Base-by-base conservation (phyloP, 2,888 invertebrate species). In the Cephus spinipes region DNA sequence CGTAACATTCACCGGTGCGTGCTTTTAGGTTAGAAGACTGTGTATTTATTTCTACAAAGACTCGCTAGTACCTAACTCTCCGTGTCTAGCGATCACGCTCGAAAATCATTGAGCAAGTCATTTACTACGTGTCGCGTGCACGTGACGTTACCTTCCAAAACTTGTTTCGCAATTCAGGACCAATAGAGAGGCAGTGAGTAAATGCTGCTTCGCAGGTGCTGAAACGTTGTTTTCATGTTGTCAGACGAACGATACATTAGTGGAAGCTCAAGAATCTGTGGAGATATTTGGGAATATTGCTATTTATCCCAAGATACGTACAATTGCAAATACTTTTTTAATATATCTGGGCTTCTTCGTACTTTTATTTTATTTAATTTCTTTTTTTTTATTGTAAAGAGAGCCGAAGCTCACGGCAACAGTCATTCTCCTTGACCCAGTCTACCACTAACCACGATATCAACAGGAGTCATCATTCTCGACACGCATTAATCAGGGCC, bases 371-470 rank as follows among this genome's bases (percentile, higher is more conserved):
- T 23, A 23, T 55, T 55, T 55, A 12, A 36, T 30, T 11, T 71
- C 11, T 6, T 71, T 80, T 79, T 80, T 77, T 77, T 76, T 40
- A 34, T 79, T 74, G 77, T 32, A 84, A 81, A 79, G 80, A 81
- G 80, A 71, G 77, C 73, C 80, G 79, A 80, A 83, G 81, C 81
- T 79, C 84, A 82, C 81, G 82, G 84, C 81, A 83, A 86, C 84
- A 84, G 84, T 83, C 81, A 87, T 84, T 85, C 83, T 79, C 87
- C 87, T 87, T 87, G 87, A 87, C 87, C 87, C 83, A 86, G 84
- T 87, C 86, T 81, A 73, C 81, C 77, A 76, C 74, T 80, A 81
- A 79, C 81, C 81, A 81, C 79, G 35, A 36, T 33, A 73, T 81
- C 71, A 74, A 81, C 78, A 77, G 81, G 79, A 81, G 80, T 81